These are phyloP conservation scores for Nibea coibor DNA, from an alignment of 2,113 vertebrate species.

Conservation along the genomic window DNA sequence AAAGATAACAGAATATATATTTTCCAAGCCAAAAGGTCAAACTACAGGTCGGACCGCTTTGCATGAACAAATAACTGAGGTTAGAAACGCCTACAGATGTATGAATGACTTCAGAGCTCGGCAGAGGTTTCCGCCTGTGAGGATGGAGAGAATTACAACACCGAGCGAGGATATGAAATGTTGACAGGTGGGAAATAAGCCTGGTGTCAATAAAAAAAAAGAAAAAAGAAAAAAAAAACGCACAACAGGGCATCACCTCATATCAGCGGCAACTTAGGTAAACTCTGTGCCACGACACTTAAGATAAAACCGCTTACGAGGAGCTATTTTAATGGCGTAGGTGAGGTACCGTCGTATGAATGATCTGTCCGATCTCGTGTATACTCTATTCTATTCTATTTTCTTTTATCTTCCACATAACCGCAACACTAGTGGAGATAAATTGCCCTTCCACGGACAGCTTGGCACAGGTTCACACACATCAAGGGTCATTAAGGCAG, in stretches of 20 bases:
- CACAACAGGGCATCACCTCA: conserved; percentile 5
- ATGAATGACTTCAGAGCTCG: background rate
- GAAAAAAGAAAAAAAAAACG: conserved; percentile 11
- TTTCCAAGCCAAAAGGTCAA: background rate
- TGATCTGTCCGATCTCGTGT: conserved; percentile 40
- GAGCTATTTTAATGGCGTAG: conserved; percentile 40
- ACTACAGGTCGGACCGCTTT: background rate
- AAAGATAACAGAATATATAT: background rate
- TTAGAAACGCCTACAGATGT: conserved; percentile 12
- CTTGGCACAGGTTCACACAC: conserved; percentile 73
- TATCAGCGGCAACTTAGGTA: conserved; percentile 19
- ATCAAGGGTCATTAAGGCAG: conserved; percentile 67
- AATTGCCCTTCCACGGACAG: conserved; percentile 52
- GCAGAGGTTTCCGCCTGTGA: conserved; percentile 23
- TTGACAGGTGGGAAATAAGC: conserved; percentile 51
- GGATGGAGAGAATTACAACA: conserved; percentile 4
- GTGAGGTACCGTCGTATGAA: conserved; percentile 32
- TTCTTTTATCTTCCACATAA: conserved; percentile 56
- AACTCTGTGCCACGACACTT: conserved; percentile 20
- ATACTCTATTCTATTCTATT: conserved; percentile 28
- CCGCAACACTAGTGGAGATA: conserved; percentile 63
- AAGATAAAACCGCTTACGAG: conserved; percentile 48
- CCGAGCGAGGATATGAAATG: conserved; percentile 40
- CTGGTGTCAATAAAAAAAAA: conserved; percentile 46
- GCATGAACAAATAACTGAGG: background rate